A percentile compares a stretch with the other conserved stretches of the same genome.
These are phyloP conservation scores for Cremastinae sp. DNA, from an alignment of 2,888 invertebrate genomes.

Conservation along the genomic window DNA sequence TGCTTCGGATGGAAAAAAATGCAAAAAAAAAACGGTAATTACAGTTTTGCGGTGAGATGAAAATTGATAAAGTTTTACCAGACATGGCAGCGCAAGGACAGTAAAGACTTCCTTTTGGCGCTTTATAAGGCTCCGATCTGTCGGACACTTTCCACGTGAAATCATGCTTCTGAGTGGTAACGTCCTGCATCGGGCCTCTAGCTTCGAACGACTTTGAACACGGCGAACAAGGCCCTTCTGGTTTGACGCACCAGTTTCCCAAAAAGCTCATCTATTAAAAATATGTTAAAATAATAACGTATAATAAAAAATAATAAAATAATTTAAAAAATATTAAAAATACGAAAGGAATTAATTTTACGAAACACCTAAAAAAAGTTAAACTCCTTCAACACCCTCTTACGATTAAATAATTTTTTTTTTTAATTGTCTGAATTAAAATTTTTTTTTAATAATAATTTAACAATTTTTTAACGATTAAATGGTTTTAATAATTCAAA, in stretches of 20 bases:
- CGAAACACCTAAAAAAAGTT: no score
- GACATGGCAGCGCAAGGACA: slow-evolving; percentile 68
- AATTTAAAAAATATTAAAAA: no score
- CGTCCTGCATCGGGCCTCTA: slow-evolving; percentile 86
- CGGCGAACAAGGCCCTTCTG: slow-evolving; percentile 68
- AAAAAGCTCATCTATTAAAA: slow-evolving; percentile 72
- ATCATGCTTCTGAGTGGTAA: slow-evolving; percentile 88
- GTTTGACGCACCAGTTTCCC: slow-evolving; percentile 74
- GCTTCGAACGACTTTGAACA: slow-evolving; percentile 71
- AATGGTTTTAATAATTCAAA: not conserved
- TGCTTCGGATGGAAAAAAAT: not conserved
- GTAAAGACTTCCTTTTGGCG: slow-evolving; percentile 66
- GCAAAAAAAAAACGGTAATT: not conserved
- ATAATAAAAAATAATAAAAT: no score
- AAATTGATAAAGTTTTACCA: slow-evolving; percentile 64
- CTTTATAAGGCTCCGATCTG: slow-evolving; percentile 60
- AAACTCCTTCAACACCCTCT: no score
- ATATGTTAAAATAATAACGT: slow-evolving; percentile 6
- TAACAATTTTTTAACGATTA: not conserved
- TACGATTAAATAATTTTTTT: no score
- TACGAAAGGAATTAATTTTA: no score
- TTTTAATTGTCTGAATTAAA: no score
- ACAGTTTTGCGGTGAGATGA: not conserved
- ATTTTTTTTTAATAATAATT: no score
- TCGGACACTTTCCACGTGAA: slow-evolving; percentile 80